Conservation (phyloP, 2,113 vertebrate species). For the Siniperca knerii region DNA sequence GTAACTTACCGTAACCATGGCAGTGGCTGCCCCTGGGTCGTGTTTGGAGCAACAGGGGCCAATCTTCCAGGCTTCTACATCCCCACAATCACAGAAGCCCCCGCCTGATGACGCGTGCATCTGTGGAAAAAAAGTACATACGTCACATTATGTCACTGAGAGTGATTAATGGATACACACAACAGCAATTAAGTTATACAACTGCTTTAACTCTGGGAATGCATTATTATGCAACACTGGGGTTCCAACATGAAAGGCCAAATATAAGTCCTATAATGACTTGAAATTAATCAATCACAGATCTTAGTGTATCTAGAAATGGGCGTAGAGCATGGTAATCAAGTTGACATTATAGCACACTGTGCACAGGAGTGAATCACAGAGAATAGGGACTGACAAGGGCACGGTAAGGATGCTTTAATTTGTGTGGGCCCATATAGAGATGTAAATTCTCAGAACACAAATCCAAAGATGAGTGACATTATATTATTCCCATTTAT, state of each 20-base stretch:
- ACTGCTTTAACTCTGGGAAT: conserved; percentile 20
- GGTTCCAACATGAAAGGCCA: not conserved
- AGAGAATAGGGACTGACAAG: not conserved
- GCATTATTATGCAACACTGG: not conserved
- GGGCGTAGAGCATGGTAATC: not conserved
- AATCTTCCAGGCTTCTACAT: conserved; percentile 97
- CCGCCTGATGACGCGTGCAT: conserved; percentile 98
- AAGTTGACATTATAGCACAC: not conserved
- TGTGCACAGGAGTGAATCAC: not conserved
- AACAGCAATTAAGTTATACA: conserved; percentile 18
- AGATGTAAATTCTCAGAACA: not conserved
- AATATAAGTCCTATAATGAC: not conserved
- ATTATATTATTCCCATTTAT: not conserved
- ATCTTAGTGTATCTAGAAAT: not conserved
- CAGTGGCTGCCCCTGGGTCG: conserved; percentile 85
- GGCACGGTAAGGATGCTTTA: not conserved
- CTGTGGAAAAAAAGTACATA: conserved; percentile 72
- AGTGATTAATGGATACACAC: not conserved
- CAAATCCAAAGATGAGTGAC: not conserved
- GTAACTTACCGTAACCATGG: conserved; percentile 90
- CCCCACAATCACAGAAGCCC: conserved; percentile 98
- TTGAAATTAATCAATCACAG: not conserved
- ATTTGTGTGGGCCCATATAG: not conserved
- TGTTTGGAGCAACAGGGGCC: conserved; percentile 94
- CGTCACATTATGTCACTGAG: conserved; percentile 28